Evolutionary conservation across 2,888 invertebrate species (phyloP).

Genomic region (Epinotia bilunana): DNA sequence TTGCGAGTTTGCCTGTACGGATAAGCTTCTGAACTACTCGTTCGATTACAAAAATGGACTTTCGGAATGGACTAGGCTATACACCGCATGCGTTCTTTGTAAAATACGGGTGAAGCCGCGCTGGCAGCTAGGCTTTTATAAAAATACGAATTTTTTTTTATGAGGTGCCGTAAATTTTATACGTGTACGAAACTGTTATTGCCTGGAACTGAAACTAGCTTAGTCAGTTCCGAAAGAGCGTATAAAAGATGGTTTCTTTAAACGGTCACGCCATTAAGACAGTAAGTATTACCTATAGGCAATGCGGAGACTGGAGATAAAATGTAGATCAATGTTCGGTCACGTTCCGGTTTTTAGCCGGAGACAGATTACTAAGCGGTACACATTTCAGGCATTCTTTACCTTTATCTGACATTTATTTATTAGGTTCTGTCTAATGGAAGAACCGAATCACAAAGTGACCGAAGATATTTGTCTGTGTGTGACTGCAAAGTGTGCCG

Average conservation of each 20-base stretch:
- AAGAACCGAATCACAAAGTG: neutral
- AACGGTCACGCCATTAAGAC: neutral
- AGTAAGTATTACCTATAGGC: constrained; percentile 38
- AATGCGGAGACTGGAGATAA: constrained; percentile 56
- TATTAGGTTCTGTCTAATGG: neutral
- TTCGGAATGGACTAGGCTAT: no score
- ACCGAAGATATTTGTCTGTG: neutral
- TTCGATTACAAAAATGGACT: no score
- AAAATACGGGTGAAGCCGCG: no score
- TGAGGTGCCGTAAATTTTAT: constrained; percentile 12
- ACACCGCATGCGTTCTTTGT: no score
- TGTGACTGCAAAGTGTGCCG: neutral
- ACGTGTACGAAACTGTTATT: constrained; percentile 1
- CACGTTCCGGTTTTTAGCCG: constrained; percentile 61
- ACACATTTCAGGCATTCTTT: constrained; percentile 46
- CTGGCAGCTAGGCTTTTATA: neutral
- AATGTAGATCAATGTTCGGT: constrained; percentile 61
- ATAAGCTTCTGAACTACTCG: no score
- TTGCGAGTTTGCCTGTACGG: no score
- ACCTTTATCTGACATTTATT: neutral
- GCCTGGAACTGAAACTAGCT: constrained; percentile 16
- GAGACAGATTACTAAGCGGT: constrained; percentile 42
- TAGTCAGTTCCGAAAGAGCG: neutral
- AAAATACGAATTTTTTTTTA: constrained; percentile 7
- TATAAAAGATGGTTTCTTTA: neutral